These are phyloP conservation scores for Psittacus erithacus DNA, from an alignment of 2,113 vertebrate species.

Conservation along the genomic window DNA sequence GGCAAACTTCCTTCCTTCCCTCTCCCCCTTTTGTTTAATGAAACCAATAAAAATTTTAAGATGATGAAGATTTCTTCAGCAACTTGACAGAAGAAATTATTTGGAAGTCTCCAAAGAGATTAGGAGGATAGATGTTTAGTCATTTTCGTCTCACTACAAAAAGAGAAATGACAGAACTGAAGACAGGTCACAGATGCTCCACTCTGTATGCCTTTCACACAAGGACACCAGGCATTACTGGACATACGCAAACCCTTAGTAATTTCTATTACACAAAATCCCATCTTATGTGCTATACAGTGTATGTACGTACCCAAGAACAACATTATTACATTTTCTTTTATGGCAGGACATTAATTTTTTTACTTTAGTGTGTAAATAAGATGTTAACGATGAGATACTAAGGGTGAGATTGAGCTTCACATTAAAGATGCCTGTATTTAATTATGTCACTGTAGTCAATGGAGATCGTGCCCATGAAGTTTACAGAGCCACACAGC, in stretches of 20 bases:
- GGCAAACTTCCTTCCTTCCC: background rate
- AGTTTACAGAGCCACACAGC: background rate
- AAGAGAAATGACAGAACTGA: conserved; percentile 24
- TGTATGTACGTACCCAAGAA: background rate
- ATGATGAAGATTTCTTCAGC: conserved; percentile 25
- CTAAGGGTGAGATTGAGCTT: background rate
- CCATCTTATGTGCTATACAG: fast-evolving
- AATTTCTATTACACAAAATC: background rate
- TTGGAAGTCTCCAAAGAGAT: conserved; percentile 18
- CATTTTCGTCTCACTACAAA: background rate
- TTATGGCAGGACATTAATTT: background rate
- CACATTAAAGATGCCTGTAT: background rate
- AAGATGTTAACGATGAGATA: background rate
- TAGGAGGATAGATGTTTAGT: background rate
- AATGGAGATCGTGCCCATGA: background rate
- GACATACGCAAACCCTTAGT: background rate
- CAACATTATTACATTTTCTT: background rate
- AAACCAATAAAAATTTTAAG: conserved; percentile 3
- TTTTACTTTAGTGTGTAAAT: background rate
- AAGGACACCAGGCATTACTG: background rate
- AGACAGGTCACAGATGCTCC: background rate
- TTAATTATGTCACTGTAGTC: background rate
- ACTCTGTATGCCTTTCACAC: background rate
- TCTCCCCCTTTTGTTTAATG: background rate
- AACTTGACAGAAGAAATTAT: background rate